Percentiles rank a stretch among this genome's conserved stretches.
phyloP scores from a whole-genome alignment of 2,888 invertebrate species.

The Toxonevra muliebris region DNA sequence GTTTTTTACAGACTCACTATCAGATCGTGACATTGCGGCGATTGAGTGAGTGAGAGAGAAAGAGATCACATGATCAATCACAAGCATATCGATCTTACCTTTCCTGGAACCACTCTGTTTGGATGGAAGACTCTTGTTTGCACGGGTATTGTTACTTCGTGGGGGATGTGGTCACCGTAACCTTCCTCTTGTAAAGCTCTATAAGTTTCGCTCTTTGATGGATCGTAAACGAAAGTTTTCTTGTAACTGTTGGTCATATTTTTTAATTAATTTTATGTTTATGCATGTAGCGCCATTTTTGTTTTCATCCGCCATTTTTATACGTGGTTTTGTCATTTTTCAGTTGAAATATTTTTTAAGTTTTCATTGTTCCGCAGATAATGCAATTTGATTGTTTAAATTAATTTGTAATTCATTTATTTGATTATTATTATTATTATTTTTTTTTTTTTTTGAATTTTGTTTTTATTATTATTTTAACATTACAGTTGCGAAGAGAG shows the following conservation, averaged over 20 bases:
- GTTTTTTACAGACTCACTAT: slow-evolving; percentile 29
- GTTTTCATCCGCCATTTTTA: slow-evolving; percentile 17
- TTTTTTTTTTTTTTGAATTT: slow-evolving; percentile 33
- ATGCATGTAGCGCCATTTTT: slow-evolving; percentile 4
- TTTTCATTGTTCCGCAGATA: slow-evolving; percentile 40
- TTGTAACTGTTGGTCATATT: slow-evolving; percentile 62
- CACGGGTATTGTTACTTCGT: slow-evolving; percentile 77
- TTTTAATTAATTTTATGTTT: background rate
- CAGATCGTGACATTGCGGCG: slow-evolving; percentile 35
- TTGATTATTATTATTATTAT: slow-evolving; percentile 31
- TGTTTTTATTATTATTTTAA: slow-evolving; percentile 11
- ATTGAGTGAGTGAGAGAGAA: background rate
- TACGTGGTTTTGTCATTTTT: slow-evolving; percentile 32
- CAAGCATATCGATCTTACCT: slow-evolving; percentile 66
- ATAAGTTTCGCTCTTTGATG: slow-evolving; percentile 88
- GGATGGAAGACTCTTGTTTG: slow-evolving; percentile 80
- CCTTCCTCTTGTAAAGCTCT: slow-evolving; percentile 85
- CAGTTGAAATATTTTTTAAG: slow-evolving; percentile 28
- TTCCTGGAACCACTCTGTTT: slow-evolving; percentile 67
- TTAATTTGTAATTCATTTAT: slow-evolving; percentile 15
- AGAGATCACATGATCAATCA: slow-evolving; percentile 31
- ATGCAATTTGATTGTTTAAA: slow-evolving; percentile 21
- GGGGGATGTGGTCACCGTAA: slow-evolving; percentile 70
- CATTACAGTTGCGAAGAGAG: slow-evolving; percentile 48
- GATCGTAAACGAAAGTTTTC: slow-evolving; percentile 83